These are phyloP conservation scores for Dermolepida albohirtum DNA, from an alignment of 2,888 invertebrate species.

Conservation along the genomic window DNA sequence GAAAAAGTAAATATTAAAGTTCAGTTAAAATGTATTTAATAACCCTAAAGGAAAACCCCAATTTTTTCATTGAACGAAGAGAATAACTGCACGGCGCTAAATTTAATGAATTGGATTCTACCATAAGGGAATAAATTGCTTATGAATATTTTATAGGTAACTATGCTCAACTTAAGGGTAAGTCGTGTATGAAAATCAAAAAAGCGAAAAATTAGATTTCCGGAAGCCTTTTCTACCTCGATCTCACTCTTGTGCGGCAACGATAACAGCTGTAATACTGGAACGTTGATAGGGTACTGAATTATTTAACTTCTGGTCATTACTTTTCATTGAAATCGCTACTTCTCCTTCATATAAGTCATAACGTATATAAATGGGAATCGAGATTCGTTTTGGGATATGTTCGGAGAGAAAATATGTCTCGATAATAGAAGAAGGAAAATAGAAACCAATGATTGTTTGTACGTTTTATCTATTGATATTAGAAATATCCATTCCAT, in stretches of 20 bases:
- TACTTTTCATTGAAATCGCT: slow-evolving; percentile 14
- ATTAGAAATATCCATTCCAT: no score
- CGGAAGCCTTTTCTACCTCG: slow-evolving; percentile 1
- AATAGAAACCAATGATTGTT: no score
- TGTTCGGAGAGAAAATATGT: no score
- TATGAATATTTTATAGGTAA: slow-evolving; percentile 29
- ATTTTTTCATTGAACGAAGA: no score
- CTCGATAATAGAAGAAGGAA: not conserved
- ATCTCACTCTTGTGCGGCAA: slow-evolving; percentile 10
- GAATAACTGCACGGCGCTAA: not conserved
- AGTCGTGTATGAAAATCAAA: slow-evolving; percentile 20
- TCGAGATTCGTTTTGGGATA: slow-evolving; percentile 1
- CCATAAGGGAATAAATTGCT: slow-evolving; percentile 10
- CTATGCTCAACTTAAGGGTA: slow-evolving; percentile 13
- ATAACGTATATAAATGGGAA: slow-evolving; percentile 1
- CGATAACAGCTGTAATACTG: not conserved
- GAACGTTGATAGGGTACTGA: slow-evolving; percentile 7
- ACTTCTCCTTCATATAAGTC: not conserved
- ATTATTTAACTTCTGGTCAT: slow-evolving; percentile 18
- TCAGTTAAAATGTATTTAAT: not conserved
- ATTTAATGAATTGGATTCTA: slow-evolving; percentile 12
- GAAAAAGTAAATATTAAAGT: not conserved
- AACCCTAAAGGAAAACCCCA: no score
- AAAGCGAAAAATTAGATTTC: slow-evolving; percentile 27
- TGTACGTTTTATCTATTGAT: no score